Percentiles rank a stretch among this genome's conserved stretches.
These are phyloP conservation scores for Streptopelia turtur DNA, from an alignment of 2,797 vertebrate species.

Conservation along the genomic window DNA sequence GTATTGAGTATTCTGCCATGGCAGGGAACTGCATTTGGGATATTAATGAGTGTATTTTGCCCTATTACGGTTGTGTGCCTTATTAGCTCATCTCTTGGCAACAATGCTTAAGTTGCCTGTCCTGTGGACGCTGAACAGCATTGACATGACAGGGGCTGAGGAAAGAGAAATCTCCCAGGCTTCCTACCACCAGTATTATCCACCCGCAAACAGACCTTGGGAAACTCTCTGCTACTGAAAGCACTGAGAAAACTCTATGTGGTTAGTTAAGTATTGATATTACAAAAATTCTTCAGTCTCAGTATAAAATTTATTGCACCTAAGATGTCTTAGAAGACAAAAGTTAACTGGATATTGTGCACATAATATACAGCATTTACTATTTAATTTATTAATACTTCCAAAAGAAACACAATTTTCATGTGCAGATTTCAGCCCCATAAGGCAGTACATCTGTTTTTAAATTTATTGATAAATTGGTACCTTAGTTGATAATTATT, in stretches of 20 bases:
- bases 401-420: neutral
- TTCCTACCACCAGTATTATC: neutral
- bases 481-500: neutral
- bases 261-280: neutral
- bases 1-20: conserved; percentile 23
- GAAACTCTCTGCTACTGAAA: neutral
- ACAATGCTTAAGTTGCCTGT: conserved; percentile 23
- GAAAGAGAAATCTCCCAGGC: conserved; percentile 7
- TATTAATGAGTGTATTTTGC: conserved; percentile 42
- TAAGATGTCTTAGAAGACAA: neutral
- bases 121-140: conserved; percentile 61
- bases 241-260: neutral
- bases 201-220: neutral
- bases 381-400: neutral
- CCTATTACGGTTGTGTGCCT: conserved; percentile 25
- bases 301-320: neutral
- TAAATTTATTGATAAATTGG: neutral
- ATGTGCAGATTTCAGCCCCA: neutral
- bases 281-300: neutral
- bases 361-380: accelerated
- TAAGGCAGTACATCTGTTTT: neutral
- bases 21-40: conserved; percentile 32
- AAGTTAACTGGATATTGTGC: neutral
- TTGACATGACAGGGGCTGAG: conserved; percentile 9
- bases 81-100: conserved; percentile 62